Conservation (phyloP, 2,797 vertebrate species). For the Champsocephalus esox region DNA sequence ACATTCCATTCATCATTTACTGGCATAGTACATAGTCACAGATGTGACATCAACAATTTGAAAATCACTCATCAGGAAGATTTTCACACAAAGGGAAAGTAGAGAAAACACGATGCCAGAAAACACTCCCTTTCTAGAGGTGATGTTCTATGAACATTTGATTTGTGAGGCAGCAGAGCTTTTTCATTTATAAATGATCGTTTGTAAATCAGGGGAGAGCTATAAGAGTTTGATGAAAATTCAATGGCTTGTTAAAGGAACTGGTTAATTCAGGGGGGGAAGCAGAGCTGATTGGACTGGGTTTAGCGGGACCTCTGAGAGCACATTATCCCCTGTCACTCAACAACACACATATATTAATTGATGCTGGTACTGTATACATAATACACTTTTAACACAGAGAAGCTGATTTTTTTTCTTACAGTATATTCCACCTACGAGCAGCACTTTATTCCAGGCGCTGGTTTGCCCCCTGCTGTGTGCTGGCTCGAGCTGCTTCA, state of each 20-base stretch:
- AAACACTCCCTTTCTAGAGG: conserved; percentile 57
- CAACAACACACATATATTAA: conserved; percentile 42
- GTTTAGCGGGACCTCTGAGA: conserved; percentile 37
- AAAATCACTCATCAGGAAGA: conserved; percentile 65
- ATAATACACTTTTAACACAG: conserved; percentile 24
- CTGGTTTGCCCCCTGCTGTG: conserved; percentile 80
- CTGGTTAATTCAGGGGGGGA: conserved; percentile 52
- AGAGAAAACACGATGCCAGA: conserved; percentile 45
- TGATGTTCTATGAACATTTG: conserved; percentile 68
- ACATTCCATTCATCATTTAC: conserved; percentile 66
- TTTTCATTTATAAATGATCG: conserved; percentile 65
- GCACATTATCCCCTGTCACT: conserved; percentile 53
- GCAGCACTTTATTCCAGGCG: conserved; percentile 58
- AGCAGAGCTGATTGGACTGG: conserved; percentile 33
- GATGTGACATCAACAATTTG: conserved; percentile 63
- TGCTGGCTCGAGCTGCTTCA: conserved; percentile 52
- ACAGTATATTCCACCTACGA: conserved; percentile 15
- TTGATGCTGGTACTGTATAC: conserved; percentile 22
- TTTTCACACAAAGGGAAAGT: conserved; percentile 31
- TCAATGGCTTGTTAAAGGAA: conserved; percentile 62
- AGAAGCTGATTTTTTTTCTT: conserved; percentile 11
- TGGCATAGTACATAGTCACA: conserved; percentile 69
- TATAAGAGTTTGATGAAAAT: conserved; percentile 74
- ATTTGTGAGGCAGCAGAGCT: conserved; percentile 42
- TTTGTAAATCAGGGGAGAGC: conserved; percentile 51